A percentile compares a stretch with the other conserved stretches of the same genome.
Conservation (phyloP, 2,113 vertebrate species). For the Anarhynchus alexandrinus region DNA sequence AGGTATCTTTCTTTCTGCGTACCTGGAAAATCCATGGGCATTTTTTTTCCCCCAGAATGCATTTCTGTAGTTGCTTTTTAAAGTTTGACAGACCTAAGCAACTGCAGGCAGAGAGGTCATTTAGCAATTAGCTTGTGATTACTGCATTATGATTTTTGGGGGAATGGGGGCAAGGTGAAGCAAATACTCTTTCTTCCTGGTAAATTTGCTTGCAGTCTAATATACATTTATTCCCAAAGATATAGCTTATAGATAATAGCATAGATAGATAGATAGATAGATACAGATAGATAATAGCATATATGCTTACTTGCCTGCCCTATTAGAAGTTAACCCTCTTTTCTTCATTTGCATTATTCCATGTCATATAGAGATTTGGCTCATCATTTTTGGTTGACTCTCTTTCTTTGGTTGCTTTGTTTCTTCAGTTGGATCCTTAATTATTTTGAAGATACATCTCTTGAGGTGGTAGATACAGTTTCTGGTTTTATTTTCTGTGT, state of each 20-base stretch:
- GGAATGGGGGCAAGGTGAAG: accelerated
- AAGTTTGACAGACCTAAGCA: neutral
- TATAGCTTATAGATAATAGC: no score
- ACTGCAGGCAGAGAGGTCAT: neutral
- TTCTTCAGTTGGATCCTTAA: neutral
- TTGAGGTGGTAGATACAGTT: neutral
- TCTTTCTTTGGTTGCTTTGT: neutral
- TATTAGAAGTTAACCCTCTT: neutral
- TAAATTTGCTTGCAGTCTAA: neutral
- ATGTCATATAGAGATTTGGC: neutral
- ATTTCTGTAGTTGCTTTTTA: neutral
- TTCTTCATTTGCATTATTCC: neutral
- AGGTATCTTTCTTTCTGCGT: neutral
- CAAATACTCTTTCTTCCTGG: neutral
- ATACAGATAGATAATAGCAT: neutral
- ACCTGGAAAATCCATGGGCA: neutral
- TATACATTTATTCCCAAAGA: neutral
- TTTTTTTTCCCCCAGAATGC: neutral
- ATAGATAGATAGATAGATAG: no score
- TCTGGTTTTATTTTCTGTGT: neutral
- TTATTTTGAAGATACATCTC: neutral
- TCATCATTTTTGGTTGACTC: neutral
- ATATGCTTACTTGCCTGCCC: neutral
- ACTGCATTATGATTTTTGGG: neutral
- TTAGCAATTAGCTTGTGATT: constrained; percentile 11